Base-by-base conservation (phyloP, 2,113 vertebrate genomes). In the Neotragus pygmaeus region DNA sequence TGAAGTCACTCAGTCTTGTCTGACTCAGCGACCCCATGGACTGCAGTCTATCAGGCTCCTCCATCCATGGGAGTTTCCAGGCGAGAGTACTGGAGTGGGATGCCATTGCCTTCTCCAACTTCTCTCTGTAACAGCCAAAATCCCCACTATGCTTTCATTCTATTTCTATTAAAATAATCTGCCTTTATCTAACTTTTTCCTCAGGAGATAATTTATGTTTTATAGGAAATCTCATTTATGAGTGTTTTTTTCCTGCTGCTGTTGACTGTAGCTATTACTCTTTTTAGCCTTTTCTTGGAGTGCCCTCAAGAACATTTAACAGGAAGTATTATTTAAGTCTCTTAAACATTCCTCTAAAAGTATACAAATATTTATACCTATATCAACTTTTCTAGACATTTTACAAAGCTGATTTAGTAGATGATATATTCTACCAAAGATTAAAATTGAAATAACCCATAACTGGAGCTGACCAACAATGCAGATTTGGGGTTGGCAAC, bases 341-440 rank as follows among this genome's bases (percentile, higher is more conserved):
- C 19, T 30, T 55, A 95, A 77, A 33, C 47, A 92, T 90, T 85
- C 27, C 43, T 90, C 19, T 92, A 93, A 77, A n/a, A 83, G 3
- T 30, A 53, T 58, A 39, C 49, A 88, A n/a, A 58, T 91, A 66
- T 75, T 28, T 84, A 73, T 96, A 10, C 53, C 21, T 70, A 2
- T 62, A 21, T 80, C n/a, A 23, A 8, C 88, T 95, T 96, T 62
- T 75, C 88, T 84, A 89, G 33, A 51, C 43, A 84, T 6, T 95
- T 95, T 90, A 43, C n/a, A 94, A 93, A 53, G 16, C 51, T 84
- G 3, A 39, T 75, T 93, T 81, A 92, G 75, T 93, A 95, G 47
- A 82, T 91, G 60, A 78, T 81, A 5, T 53, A 23, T 73, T 88
- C 60, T 82, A 60, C 25, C 43, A 96, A 55, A 92, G 36, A 64